Conservation (phyloP, 1,140 invertebrate genomes). For the Aradophagus sp. region DNA sequence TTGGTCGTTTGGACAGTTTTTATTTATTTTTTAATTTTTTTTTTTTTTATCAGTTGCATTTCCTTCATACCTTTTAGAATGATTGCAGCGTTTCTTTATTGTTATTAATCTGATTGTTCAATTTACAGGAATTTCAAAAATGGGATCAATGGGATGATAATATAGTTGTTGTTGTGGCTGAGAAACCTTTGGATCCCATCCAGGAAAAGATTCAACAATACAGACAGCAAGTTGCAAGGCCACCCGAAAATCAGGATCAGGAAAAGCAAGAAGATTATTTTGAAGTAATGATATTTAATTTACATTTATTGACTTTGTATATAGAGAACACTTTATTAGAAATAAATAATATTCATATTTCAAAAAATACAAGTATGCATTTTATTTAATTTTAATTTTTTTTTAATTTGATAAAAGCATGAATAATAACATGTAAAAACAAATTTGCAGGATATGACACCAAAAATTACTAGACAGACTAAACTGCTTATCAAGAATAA, state of each 20-base stretch:
- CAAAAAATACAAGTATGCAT: too few relatives aligned
- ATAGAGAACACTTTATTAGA: too few relatives aligned
- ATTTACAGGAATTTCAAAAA: conserved; percentile 70
- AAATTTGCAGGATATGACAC: conserved; percentile 75
- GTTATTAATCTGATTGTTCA: conserved; percentile 1
- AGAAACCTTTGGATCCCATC: conserved; percentile 71
- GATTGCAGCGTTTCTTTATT: not conserved
- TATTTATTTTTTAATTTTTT: too few relatives aligned
- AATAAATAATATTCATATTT: too few relatives aligned
- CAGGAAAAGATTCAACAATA: conserved; percentile 77
- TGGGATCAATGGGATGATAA: conserved; percentile 74
- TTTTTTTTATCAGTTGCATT: not conserved
- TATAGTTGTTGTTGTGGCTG: conserved; percentile 65
- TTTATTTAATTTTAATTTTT: too few relatives aligned
- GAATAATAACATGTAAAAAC: too few relatives aligned
- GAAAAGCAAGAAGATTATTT: conserved; percentile 73
- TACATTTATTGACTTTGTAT: too few relatives aligned
- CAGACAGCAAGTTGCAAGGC: conserved; percentile 69
- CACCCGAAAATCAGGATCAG: conserved; percentile 62
- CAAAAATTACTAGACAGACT: conserved; percentile 74
- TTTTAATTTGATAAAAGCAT: too few relatives aligned
- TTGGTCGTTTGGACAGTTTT: too few relatives aligned
- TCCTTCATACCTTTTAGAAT: conserved; percentile 11
- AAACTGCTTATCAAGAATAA: conserved; percentile 73
- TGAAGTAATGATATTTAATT: conserved; percentile 57